Evolutionary conservation across 2,113 vertebrate species (phyloP).

Genomic region (Hylia prasina): DNA sequence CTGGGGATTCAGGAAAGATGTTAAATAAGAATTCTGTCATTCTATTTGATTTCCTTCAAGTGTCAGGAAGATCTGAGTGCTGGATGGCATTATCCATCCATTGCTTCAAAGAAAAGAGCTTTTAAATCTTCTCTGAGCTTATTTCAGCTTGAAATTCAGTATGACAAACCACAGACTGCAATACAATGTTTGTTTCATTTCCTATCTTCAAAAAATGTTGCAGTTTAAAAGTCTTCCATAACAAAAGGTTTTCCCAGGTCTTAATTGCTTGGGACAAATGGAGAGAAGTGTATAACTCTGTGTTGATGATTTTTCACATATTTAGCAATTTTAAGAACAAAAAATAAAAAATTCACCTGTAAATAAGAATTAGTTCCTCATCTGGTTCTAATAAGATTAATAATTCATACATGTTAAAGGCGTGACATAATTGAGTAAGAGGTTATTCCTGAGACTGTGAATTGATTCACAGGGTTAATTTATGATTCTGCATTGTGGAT

Average conservation of each 20-base stretch:
- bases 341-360: not conserved
- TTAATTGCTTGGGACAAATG: not conserved
- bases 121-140: not conserved
- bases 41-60: not conserved
- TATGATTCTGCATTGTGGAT: not conserved
- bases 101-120: not conserved
- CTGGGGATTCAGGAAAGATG: not conserved
- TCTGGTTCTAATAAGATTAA: not conserved
- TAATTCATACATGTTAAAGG: not conserved
- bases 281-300: not conserved
- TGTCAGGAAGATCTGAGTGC: not conserved
- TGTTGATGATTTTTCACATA: not conserved
- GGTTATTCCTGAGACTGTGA: not conserved
- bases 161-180: not conserved
- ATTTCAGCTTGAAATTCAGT: not conserved
- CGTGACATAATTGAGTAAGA: not conserved
- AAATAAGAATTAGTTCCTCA: not conserved
- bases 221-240: not conserved
- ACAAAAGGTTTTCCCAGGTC: not conserved
- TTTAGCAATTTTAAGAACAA: not conserved
- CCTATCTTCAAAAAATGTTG: not conserved
- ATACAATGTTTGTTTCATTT: not conserved
- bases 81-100: not conserved
- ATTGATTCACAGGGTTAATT: not conserved
- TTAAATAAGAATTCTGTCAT: not conserved